These are phyloP conservation scores for Dusona sp. DNA, from an alignment of 2,888 invertebrate genomes.

Conservation along the genomic window DNA sequence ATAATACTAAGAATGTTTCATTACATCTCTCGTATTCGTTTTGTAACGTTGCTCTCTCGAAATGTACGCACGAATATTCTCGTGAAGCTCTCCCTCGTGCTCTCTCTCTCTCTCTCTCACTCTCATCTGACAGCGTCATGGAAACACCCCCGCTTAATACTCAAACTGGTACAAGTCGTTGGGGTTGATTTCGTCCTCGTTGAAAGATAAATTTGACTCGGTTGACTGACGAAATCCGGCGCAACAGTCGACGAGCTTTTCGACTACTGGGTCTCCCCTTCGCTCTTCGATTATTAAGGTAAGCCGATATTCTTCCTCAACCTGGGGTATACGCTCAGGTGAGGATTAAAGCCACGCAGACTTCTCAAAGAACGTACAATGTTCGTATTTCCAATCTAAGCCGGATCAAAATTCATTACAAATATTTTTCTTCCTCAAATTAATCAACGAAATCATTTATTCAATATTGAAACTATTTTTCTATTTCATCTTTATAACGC, in stretches of 20 bases:
- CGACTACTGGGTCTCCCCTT: constrained; percentile 28
- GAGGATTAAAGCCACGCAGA: constrained; percentile 69
- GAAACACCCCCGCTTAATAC: constrained; percentile 78
- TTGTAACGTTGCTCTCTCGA: constrained; percentile 72
- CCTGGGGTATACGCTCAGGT: constrained; percentile 66
- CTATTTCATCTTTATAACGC: not conserved
- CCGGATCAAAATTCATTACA: constrained; percentile 7
- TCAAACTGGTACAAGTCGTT: constrained; percentile 64
- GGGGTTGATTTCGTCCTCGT: constrained; percentile 40
- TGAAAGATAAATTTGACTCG: constrained; percentile 69
- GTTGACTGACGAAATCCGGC: constrained; percentile 62
- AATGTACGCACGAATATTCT: constrained; percentile 41
- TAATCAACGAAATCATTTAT: not conserved
- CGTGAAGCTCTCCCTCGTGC: constrained; percentile 9
- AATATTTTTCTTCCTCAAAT: constrained; percentile 15
- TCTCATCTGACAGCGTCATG: constrained; percentile 77
- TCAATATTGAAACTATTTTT: not conserved
- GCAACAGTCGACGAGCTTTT: constrained; percentile 66
- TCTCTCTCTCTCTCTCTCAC: constrained; percentile 40
- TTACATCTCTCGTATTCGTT: constrained; percentile 80
- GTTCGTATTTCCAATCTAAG: not conserved
- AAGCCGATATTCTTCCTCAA: constrained; percentile 80
- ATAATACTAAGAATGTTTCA: constrained; percentile 82
- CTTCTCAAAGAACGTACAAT: constrained; percentile 16
- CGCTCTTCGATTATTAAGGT: constrained; percentile 82